Evolutionary conservation across 2,888 invertebrate genomes (phyloP), one percentile per base, ranked within the genome.

Genomic region (Apocheima hispidaria): DNA sequence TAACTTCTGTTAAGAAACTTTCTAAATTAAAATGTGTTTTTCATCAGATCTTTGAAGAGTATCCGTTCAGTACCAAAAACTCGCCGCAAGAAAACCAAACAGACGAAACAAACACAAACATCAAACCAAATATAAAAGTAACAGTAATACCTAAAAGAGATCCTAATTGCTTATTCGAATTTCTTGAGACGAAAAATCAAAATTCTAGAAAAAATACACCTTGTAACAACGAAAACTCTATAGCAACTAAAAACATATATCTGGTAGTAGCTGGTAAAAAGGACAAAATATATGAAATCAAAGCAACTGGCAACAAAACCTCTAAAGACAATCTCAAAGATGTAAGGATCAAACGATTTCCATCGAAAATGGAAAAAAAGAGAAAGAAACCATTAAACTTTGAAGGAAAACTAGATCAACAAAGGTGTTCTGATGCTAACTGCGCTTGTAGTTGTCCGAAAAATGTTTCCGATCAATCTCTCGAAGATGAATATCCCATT

Each of bases 301-400:
- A 85, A 69, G 78, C 83, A 1, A 78, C 83, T 2, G 82, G 78
- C n/a, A 87, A 87, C 56, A 79, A 77, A 43, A 69, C 81, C 1
- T 68, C 75, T 3, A 74, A 69, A 33, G 73, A 74, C 35, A 52
- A 66, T 21, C 51, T 63, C n/a, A 75, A 79, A 64, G 63, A 86
- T 79, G 80, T 79, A 57, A 73, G 78, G 10, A 59, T 79, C 6
- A 41, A 26, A 5, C 33, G 10, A 12, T 16, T 26, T 16, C 33
- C 83, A 1, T 68, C 85, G 20, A 81, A 83, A 48, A 90, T 90
- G 89, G 84, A 87, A 28, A 82, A 66, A 41, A 83, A 78, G 46
- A 81, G 74, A 60, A 81, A 62, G 35, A 65, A 58, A 59, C 36
- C 57, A 41, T 10, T 40, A 14, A 51, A 61, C 73, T n/a, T 40